These are phyloP conservation scores for Brachyopa scutellaris DNA, from an alignment of 2,888 invertebrate species.

Conservation along the genomic window DNA sequence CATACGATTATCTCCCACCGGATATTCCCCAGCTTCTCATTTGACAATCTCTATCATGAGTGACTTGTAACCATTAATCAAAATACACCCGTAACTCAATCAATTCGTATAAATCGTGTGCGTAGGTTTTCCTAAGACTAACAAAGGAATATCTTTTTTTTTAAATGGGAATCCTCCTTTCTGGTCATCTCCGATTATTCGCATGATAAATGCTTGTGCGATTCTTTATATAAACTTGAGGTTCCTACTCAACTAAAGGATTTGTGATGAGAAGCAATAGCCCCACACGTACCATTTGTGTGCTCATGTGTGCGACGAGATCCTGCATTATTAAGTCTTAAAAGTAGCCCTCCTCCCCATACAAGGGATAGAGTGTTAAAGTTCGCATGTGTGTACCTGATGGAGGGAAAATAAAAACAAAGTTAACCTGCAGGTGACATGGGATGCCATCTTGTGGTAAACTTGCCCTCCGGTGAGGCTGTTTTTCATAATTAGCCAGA, in stretches of 20 bases:
- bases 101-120: background rate
- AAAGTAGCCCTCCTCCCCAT: background rate
- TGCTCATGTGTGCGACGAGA: background rate
- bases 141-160: background rate
- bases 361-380: no score
- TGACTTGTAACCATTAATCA: background rate
- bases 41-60: background rate
- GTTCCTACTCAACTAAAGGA: background rate
- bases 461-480: background rate
- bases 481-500: constrained; percentile 13
- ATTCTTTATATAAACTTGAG: background rate
- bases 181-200: background rate
- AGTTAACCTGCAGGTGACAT: background rate
- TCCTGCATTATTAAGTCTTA: background rate
- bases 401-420: background rate
- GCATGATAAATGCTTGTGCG: background rate
- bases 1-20: background rate
- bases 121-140: background rate
- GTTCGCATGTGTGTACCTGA: background rate
- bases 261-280: background rate
- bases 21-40: background rate
- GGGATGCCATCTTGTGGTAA: background rate
- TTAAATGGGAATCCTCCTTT: background rate
- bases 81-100: background rate
- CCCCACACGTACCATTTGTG: background rate